Base-by-base conservation (phyloP, 2,113 vertebrate species). In the Catharus minimus region DNA sequence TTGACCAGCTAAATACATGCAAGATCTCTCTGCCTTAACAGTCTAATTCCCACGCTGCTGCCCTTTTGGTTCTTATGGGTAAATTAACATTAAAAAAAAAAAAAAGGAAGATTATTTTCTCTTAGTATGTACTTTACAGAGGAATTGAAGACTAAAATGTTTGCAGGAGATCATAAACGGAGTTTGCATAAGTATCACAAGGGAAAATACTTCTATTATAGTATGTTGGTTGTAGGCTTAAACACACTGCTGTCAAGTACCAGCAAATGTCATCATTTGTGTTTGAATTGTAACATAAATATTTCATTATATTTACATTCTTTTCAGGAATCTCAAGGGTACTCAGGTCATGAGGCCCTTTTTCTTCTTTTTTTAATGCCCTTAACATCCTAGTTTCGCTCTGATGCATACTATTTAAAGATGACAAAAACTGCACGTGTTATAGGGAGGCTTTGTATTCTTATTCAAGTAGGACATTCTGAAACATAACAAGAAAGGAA, bases 231-330 rank as follows among this genome's bases (percentile, higher is more conserved):
- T 81, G 30, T 65, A 71, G 15, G 86, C 78, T 80, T 89, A 86
- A 93, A 80, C 36, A 91, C 7, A 4, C 11, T 79, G n/a, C 28
- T 92, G 49, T 82, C 75, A 94, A 87, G 49, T 75, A 73, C 26
- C 96, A 87, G 49, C 68, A 94, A 90, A 89, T 82, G 43, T 93
- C 72, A 90, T 90, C 12, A 88, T 88, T 95, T 82, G 44, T 74
- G 47, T 83, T 75, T 83, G 53, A 95, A 71, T 92, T 96, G 91
- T 95, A 95, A 95, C 78, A 68, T 95, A 95, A 93, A 95, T 96
- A 92, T 96, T 91, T 67, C 46, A 71, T 78, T 81, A 80, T 76
- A 87, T 49, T 97, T 88, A 93, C 56, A 92, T 82, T 65, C 62
- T 82, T 62, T 52, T 82, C 65, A 23, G 77, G 66, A 82, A 76